A percentile compares a stretch with the other conserved stretches of the same genome.
Evolutionary conservation across 2,797 vertebrate species (phyloP).

Genomic region (Pangasius krempfi): DNA sequence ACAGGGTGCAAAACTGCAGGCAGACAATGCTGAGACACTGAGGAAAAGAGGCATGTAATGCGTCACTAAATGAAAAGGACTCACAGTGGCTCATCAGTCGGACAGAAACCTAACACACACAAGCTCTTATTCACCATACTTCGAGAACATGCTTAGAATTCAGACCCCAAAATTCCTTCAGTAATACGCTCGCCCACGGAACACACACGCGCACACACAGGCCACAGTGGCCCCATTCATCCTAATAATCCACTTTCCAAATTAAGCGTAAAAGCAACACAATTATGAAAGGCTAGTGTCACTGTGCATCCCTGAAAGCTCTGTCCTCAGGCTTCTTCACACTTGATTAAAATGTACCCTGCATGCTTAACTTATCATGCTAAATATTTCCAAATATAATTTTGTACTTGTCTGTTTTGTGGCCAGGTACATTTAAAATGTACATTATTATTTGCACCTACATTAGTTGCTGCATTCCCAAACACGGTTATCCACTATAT

Average conservation of each 20-base stretch:
- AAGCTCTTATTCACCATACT: slow-evolving; percentile 52
- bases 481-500: not conserved
- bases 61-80: slow-evolving; percentile 53
- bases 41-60: slow-evolving; percentile 47
- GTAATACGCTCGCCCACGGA: slow-evolving; percentile 41
- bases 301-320: not conserved
- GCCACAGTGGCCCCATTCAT: slow-evolving; percentile 44
- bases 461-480: not conserved
- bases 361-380: not conserved
- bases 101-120: slow-evolving; percentile 34
- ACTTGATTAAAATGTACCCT: not conserved
- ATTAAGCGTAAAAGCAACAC: slow-evolving; percentile 36
- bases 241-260: slow-evolving; percentile 31
- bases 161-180: slow-evolving; percentile 41
- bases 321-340: not conserved
- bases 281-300: slow-evolving; percentile 17
- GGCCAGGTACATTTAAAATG: not conserved
- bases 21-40: slow-evolving; percentile 26
- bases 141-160: slow-evolving; percentile 46
- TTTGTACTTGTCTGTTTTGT: not conserved
- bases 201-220: slow-evolving; percentile 17
- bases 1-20: slow-evolving; percentile 51
- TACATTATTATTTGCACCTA: not conserved
- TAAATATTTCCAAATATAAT: not conserved
- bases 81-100: slow-evolving; percentile 48